Evolutionary conservation across 2,797 vertebrate genomes (phyloP).

Genomic region (Atherinosoma microstoma): DNA sequence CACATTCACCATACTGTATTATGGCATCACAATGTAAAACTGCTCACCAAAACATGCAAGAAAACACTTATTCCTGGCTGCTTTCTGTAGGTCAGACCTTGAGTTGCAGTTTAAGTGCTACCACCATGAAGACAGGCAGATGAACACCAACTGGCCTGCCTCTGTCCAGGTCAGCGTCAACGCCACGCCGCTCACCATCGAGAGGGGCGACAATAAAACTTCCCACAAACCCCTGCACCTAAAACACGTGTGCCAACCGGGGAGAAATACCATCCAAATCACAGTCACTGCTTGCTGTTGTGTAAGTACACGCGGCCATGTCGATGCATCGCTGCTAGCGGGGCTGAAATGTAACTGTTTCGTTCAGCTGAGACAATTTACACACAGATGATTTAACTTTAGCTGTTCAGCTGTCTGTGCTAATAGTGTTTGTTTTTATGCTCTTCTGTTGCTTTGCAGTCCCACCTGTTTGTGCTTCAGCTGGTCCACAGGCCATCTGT

Average conservation of each 20-base stretch:
- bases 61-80: background rate
- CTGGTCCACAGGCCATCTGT: slow-evolving; percentile 97
- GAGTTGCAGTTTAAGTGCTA: slow-evolving; percentile 99
- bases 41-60: background rate
- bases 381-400: slow-evolving; percentile 14
- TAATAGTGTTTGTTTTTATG: slow-evolving; percentile 42
- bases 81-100: slow-evolving; percentile 90
- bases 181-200: slow-evolving; percentile 98
- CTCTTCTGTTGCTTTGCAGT: slow-evolving; percentile 81
- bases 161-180: slow-evolving; percentile 99
- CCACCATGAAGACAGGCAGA: slow-evolving; percentile 98
- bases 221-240: slow-evolving; percentile 99
- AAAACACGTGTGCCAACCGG: slow-evolving; percentile 98
- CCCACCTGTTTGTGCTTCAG: slow-evolving; percentile 98
- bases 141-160: slow-evolving; percentile 99
- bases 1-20: background rate
- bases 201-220: slow-evolving; percentile 98
- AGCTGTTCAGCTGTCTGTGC: background rate
- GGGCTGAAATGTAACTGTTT: background rate
- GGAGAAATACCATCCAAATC: slow-evolving; percentile 99
- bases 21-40: background rate
- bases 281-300: slow-evolving; percentile 99
- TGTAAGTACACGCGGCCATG: slow-evolving; percentile 76
- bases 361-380: slow-evolving; percentile 5
- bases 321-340: too few relatives aligned